A percentile compares a stretch with the other conserved stretches of the same genome.
Conservation (phyloP, 2,113 vertebrate species). For the Phocoena sinus region DNA sequence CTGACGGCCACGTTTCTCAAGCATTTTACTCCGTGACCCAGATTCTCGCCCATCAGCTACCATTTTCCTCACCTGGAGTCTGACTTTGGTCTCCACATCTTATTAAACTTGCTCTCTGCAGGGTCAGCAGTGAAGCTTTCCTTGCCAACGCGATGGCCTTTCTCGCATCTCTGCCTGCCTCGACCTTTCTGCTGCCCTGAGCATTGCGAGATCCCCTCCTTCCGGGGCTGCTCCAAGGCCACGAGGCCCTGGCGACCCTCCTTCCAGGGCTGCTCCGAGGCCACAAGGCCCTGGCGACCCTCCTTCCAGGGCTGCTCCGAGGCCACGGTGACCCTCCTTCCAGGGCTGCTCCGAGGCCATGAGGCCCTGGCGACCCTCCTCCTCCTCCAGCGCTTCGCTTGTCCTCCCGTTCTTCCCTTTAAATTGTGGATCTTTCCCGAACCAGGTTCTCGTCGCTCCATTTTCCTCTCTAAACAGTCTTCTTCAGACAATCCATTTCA, state of each 20-base stretch:
- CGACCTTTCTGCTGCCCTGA: not conserved
- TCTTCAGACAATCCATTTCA: not conserved
- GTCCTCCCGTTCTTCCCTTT: not conserved
- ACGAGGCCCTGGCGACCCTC: not conserved
- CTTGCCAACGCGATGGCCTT: not conserved
- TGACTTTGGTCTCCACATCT: not conserved
- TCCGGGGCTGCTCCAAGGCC: not conserved
- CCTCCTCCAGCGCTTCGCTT: not conserved
- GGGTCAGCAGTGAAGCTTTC: not conserved
- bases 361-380: not conserved
- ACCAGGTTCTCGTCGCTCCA: not conserved
- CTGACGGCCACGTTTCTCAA: not conserved
- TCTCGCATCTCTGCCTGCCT: not conserved
- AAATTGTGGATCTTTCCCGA: not conserved
- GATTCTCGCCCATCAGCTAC: not conserved
- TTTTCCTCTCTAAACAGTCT: not conserved
- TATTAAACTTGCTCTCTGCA: not conserved
- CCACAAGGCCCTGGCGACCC: rapidly evolving
- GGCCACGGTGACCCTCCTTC: not conserved
- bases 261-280: not conserved
- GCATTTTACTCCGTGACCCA: not conserved
- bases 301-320: not conserved
- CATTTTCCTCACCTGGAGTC: not conserved
- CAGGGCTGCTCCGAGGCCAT: not conserved
- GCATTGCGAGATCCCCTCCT: not conserved